Evolutionary conservation across 2,113 vertebrate species (phyloP).

Genomic region (Fregata magnificens): DNA sequence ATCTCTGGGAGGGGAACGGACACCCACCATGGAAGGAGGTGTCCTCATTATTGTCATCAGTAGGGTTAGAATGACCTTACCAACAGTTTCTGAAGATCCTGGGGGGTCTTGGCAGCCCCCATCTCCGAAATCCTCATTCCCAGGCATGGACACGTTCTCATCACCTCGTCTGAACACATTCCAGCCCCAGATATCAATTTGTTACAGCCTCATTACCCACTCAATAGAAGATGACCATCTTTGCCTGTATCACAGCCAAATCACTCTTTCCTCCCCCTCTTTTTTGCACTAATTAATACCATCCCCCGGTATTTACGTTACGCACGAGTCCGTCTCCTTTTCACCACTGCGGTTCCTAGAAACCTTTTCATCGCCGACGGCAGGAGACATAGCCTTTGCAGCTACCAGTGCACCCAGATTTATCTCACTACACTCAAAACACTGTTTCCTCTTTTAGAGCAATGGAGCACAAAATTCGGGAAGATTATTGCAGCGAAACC

Average conservation of each 20-base stretch:
- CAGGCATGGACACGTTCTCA: neutral
- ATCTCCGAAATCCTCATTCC: neutral
- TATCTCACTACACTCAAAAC: neutral
- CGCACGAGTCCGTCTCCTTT: neutral
- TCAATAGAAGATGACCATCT: neutral
- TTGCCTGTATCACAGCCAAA: neutral
- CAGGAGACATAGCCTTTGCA: neutral
- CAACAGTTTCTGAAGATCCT: neutral
- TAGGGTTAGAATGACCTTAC: neutral
- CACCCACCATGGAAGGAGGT: accelerated
- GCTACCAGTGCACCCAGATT: neutral
- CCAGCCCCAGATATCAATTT: neutral
- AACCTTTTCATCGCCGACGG: neutral
- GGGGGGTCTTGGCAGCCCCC: neutral
- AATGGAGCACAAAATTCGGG: neutral
- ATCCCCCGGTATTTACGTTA: neutral
- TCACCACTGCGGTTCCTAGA: neutral
- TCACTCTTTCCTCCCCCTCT: neutral
- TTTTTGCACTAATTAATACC: neutral
- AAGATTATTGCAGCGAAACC: neutral
- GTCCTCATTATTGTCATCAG: neutral
- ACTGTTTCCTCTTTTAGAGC: neutral
- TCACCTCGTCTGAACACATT: neutral
- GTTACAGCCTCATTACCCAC: neutral
- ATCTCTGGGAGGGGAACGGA: accelerated